Base-by-base conservation (phyloP, 2,797 vertebrate genomes). In the Acipenser oxyrinchus region DNA sequence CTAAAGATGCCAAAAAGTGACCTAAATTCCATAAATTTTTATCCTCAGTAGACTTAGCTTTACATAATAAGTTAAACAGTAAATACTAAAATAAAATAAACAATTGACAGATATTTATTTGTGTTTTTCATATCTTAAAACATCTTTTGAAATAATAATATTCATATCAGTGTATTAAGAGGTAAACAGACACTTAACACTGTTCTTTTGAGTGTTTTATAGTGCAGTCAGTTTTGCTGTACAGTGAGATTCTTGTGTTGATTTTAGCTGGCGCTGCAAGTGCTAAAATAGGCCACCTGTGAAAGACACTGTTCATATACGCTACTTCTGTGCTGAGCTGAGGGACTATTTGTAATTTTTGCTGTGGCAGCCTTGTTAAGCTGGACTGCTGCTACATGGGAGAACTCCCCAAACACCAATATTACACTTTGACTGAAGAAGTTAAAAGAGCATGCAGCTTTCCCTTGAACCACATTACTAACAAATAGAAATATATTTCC, bases 191-290 rank as follows among this genome's bases (percentile, higher is more conserved):
- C 53, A 55, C 4, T n/a, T 10, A 55, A 63, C 71, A 52, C 60
- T 52, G 68, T 66, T 77, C 75, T 77, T 79, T 72, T 68, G 70
- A 51, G 74, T 72, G 73, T 81, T 87, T 85, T 86, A 83, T 76
- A 77, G 77, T 75, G 76, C 65, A 76, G 64, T 75, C 78, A 18
- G 50, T 80, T 72, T 81, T 78, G 77, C 77, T 77, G 76, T 82
- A 79, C 82, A 84, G 72, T 81, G 79, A 78, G 84, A 84, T 77
- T 73, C 74, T 66, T 69, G 70, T 89, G 87, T 88, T 88, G 84
- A 82, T 84, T 88, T 84, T 84, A 83, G 84, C 77, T 67, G 71
- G 72, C 78, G 70, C 74, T 60, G 64, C 73, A 74, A 66, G 75
- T 69, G 73, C 69, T 77, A 70, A 80, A 76, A 72, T 81, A 66